phyloP scores from a whole-genome alignment of 2,113 vertebrate species.

The Tragelaphus scriptus region DNA sequence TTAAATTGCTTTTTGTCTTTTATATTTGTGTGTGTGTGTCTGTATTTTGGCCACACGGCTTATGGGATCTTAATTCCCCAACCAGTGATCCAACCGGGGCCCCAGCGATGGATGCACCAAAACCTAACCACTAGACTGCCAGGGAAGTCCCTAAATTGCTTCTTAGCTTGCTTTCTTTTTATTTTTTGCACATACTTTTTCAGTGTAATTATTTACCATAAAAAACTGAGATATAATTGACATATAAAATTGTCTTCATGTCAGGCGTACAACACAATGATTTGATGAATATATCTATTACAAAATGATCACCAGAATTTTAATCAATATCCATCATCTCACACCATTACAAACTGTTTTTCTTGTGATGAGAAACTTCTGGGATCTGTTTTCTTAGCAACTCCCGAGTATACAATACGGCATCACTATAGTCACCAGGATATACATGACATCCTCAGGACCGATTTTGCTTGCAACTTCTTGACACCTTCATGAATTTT shows the following conservation, averaged over 20 bases:
- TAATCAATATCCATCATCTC: no score
- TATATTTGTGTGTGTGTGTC: not conserved
- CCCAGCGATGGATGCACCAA: not conserved
- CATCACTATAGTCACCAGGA: fast-evolving
- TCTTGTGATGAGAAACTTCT: not conserved
- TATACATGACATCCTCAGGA: fast-evolving
- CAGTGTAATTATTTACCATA: not conserved
- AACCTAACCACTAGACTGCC: not conserved
- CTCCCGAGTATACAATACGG: not conserved
- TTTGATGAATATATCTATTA: fast-evolving
- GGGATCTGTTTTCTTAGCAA: not conserved
- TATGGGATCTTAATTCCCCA: not conserved
- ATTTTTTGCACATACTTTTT: not conserved
- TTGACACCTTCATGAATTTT: not conserved
- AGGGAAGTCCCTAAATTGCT: not conserved
- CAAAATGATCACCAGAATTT: not conserved
- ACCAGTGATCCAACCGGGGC: not conserved
- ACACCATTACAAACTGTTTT: not conserved
- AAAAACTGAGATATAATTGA: not conserved
- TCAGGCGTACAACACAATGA: not conserved
- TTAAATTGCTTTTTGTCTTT: not conserved
- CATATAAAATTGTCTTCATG: not conserved
- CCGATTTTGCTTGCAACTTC: not conserved
- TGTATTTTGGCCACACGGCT: not conserved
- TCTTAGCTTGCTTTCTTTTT: not conserved